Percentiles rank a stretch among this genome's conserved stretches.
Conservation (phyloP, 2,797 vertebrate species). For the Bovichtus diacanthus region DNA sequence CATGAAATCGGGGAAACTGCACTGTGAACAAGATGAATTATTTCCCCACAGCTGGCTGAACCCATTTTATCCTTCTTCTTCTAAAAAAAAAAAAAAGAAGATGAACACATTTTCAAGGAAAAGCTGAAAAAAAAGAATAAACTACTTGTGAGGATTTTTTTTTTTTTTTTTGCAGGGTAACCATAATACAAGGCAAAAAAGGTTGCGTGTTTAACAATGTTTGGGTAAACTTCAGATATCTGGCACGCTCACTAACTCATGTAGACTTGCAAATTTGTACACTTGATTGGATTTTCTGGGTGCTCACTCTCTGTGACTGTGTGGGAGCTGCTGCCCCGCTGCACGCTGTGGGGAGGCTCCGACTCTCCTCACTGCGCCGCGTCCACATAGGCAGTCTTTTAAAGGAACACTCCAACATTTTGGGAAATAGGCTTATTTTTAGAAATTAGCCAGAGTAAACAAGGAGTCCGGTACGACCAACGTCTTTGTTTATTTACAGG, state of each 20-base stretch:
- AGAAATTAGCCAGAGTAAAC: background rate
- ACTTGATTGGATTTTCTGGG: constrained; percentile 26
- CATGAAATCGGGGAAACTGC: constrained; percentile 33
- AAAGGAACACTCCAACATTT: background rate
- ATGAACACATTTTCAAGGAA: constrained; percentile 2
- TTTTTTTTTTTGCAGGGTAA: constrained; percentile 13
- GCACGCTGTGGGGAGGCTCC: constrained; percentile 5
- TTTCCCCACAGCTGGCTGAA: constrained; percentile 18
- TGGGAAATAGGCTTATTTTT: background rate
- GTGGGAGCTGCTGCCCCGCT: constrained; percentile 23
- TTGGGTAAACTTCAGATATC: constrained; percentile 20
- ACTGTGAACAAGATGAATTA: constrained; percentile 34
- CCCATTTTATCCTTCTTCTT: background rate
- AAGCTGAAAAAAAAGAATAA: constrained; percentile 10
- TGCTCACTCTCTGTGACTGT: constrained; percentile 19
- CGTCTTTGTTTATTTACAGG: background rate
- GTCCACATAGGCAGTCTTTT: constrained; percentile 14
- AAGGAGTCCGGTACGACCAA: background rate
- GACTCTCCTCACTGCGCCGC: constrained; percentile 13
- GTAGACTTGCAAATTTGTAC: constrained; percentile 14
- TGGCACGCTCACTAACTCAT: constrained; percentile 6
- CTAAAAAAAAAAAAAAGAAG: background rate
- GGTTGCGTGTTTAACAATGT: constrained; percentile 5
- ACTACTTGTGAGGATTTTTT: constrained; percentile 7
- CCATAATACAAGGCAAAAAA: background rate